Evolutionary conservation across 92 coral and sea anemone genomes (phyloP).

Genomic region (Isaurus tuberculatus): DNA sequence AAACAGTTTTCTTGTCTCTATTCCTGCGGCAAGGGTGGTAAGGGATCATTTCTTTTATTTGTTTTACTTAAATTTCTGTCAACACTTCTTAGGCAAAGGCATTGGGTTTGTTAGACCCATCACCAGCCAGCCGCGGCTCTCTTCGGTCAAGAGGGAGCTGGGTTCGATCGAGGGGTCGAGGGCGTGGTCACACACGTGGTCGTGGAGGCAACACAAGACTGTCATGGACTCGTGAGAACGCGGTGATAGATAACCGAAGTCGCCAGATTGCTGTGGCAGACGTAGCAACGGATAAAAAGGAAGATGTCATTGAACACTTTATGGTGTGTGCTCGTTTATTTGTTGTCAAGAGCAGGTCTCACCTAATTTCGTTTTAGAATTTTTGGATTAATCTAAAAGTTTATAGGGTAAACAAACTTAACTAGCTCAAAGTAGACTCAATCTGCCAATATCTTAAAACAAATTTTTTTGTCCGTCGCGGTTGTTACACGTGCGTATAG

Average conservation of each 20-base stretch:
- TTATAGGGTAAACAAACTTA: too few species aligned
- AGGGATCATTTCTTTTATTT: too few species aligned
- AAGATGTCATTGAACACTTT: constrained; percentile 78
- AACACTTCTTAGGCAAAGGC: constrained; percentile 80
- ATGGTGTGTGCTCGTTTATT: constrained; percentile 61
- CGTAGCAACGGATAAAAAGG: constrained; percentile 73
- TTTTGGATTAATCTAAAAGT: too few species aligned
- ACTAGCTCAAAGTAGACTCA: too few species aligned
- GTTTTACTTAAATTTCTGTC: not conserved
- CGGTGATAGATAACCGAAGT: constrained; percentile 80
- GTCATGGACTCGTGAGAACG: constrained; percentile 91
- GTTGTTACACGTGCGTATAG: too few species aligned
- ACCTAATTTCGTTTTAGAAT: too few species aligned
- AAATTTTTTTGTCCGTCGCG: too few species aligned
- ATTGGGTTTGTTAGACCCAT: constrained; percentile 86
- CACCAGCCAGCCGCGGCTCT: constrained; percentile 62
- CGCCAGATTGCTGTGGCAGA: constrained; percentile 87
- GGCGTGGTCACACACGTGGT: constrained; percentile 72
- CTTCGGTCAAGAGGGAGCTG: constrained; percentile 59
- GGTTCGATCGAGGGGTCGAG: constrained; percentile 80
- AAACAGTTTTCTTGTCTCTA: too few species aligned
- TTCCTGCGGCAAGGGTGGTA: too few species aligned
- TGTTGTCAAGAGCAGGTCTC: too few species aligned
- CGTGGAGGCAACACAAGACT: constrained; percentile 70
- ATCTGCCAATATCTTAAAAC: too few species aligned